Evolutionary conservation across 2,888 invertebrate genomes (phyloP).

Genomic region (Agrotis puta): DNA sequence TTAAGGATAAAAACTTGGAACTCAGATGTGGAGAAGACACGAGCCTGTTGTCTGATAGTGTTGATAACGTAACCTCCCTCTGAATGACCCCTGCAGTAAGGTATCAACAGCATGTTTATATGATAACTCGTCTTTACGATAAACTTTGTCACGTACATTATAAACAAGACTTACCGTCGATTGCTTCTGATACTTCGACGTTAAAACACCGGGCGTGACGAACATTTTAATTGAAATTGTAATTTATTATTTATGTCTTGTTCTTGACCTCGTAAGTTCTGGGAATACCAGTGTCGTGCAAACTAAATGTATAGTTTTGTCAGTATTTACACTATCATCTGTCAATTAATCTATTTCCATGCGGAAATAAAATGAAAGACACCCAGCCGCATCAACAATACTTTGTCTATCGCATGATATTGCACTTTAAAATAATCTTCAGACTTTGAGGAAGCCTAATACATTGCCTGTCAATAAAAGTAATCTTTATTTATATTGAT

Average conservation of each 20-base stretch:
- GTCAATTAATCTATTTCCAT: background rate
- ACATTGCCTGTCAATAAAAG: slow-evolving; percentile 14
- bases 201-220: slow-evolving; percentile 12
- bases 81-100: slow-evolving; percentile 57
- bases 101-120: slow-evolving; percentile 51
- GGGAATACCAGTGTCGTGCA: background rate
- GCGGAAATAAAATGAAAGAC: slow-evolving; percentile 22
- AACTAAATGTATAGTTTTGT: slow-evolving; percentile 4
- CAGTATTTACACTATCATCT: slow-evolving; percentile 5
- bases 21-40: slow-evolving; percentile 38
- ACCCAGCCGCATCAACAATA: slow-evolving; percentile 1
- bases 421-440: slow-evolving; percentile 35
- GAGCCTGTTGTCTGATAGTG: slow-evolving; percentile 36
- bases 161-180: slow-evolving; percentile 32
- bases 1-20: slow-evolving; percentile 25
- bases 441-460: slow-evolving; percentile 13
- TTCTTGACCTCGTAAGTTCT: slow-evolving; percentile 23
- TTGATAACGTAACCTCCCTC: slow-evolving; percentile 57
- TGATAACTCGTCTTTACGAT: slow-evolving; percentile 54
- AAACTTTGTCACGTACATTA: slow-evolving; percentile 50
- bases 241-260: slow-evolving; percentile 14
- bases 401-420: slow-evolving; percentile 17
- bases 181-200: slow-evolving; percentile 23
- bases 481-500: slow-evolving; percentile 23
- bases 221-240: slow-evolving; percentile 29